Percentiles rank a stretch among this genome's conserved stretches.
Conservation (phyloP, 2,888 invertebrate genomes). For the Tetramorium bicarinatum region DNA sequence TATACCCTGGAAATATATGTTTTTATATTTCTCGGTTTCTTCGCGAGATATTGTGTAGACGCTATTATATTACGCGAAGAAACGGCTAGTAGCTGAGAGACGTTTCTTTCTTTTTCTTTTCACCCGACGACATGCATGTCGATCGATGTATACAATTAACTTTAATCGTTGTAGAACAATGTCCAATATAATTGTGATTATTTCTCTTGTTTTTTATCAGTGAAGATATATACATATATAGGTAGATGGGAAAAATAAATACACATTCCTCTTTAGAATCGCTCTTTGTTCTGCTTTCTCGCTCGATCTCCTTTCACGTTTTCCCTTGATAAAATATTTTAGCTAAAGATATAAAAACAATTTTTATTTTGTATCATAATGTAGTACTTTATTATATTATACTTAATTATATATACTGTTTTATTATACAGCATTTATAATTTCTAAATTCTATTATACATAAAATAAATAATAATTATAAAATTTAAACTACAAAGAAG, state of each 20-base stretch:
- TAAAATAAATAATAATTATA: neutral
- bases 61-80: neutral
- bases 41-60: neutral
- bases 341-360: neutral
- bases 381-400: too few relatives aligned
- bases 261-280: neutral
- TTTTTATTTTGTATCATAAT: neutral
- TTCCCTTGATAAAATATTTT: too few relatives aligned
- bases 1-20: neutral
- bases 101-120: neutral
- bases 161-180: conserved; percentile 15
- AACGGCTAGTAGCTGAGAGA: neutral
- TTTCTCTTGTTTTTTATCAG: neutral
- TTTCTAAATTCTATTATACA: too few relatives aligned
- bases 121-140: neutral
- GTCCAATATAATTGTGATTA: conserved; percentile 8
- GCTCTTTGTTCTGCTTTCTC: neutral
- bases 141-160: conserved; percentile 14
- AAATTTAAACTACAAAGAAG: too few relatives aligned
- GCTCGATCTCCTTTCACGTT: neutral
- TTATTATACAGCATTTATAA: too few relatives aligned
- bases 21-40: neutral
- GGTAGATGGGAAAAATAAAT: conserved; percentile 11
- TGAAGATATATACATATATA: neutral
- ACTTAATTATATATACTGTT: too few relatives aligned